Base-by-base conservation (phyloP, 2,113 vertebrate genomes). In the Istiophorus platypterus region DNA sequence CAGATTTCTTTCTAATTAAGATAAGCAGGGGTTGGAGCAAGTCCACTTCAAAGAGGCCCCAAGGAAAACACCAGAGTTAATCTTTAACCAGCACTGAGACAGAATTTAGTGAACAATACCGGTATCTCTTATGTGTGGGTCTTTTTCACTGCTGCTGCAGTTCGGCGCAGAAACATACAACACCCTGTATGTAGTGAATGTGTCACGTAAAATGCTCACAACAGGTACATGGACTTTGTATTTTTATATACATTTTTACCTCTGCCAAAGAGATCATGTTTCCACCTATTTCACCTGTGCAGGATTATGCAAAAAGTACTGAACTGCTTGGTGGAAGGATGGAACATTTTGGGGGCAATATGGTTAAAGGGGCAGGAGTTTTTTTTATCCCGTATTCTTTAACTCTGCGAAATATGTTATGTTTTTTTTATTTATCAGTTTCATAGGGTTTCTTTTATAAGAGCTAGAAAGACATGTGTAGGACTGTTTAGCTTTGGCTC, bases 1-100 rank as follows among this genome's bases (percentile, higher is more conserved):
- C 81, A 85, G 79, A 91, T 91, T 86, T 93, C 81, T 75, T 89
- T 92, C 92, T 88, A 92, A 94, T 93, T 93, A 92, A 93, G 92
- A 93, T 93, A 92, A 94, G 90, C 81, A 91, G 76, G 49, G 82
- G 84, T 84, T 88, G 81, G 78, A 88, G 73, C 90, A 87, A 92
- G 92, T 92, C 87, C 76, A 94, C 93, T 95, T 94, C 89, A 93
- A 94, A 94, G 89, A 80, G 84, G 71, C 88, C 78, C 85, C 47
- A 80, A 88, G 87, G 85, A 92, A 91, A 91, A 90, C 90, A 88
- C 45, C 67, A n/a, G 61, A 78, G 93, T 95, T 94, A 93, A 94
- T 93, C 77, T 93, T 91, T 92, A 94, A 90, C 93, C 68, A 37
- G 57, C 63, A 72, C 61, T 76, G 68, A 91, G 66, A 73, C 51